phyloP scores from a whole-genome alignment of 53 echinoderm and acorn worm genomes.

The Glandiceps talaboti region DNA sequence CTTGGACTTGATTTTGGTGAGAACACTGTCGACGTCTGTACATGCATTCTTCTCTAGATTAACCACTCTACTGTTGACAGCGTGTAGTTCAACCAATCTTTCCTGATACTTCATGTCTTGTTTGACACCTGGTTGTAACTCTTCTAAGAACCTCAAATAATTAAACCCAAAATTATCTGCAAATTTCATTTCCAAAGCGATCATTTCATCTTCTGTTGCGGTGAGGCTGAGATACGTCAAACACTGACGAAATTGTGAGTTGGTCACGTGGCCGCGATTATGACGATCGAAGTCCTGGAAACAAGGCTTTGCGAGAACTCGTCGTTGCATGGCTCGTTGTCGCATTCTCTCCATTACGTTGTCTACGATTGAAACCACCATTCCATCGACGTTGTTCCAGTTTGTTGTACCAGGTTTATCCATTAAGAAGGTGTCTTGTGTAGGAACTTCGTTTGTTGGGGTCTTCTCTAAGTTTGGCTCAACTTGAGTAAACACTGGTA shows the following conservation, averaged over 20 bases:
- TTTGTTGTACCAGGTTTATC: conserved; percentile 82
- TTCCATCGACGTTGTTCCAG: conserved; percentile 40
- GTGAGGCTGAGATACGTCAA: conserved; percentile 76
- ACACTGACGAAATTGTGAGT: conserved; percentile 90
- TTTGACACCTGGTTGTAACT: conserved; percentile 43
- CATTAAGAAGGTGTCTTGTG: conserved; percentile 50
- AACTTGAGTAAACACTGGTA: conserved; percentile 97
- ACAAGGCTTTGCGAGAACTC: conserved; percentile 78
- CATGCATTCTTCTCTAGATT: conserved; percentile 75
- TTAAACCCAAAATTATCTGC: conserved; percentile 81
- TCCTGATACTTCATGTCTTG: conserved; percentile 70
- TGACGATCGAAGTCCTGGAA: conserved; percentile 95
- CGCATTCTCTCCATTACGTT: conserved; percentile 75
- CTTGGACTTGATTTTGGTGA: conserved; percentile 91
- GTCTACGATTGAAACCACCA: conserved; percentile 11
- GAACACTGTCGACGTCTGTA: conserved; percentile 45
- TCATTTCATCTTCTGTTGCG: conserved; percentile 71
- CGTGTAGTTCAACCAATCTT: conserved; percentile 32
- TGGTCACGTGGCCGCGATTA: conserved; percentile 88
- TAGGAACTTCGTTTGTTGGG: conserved; percentile 57
- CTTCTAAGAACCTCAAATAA: conserved; percentile 75
- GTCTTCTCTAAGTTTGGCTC: conserved; percentile 88
- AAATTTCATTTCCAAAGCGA: conserved; percentile 67
- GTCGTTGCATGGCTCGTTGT: conserved; percentile 58
- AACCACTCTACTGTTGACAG: conserved; percentile 48